Evolutionary conservation across 1,140 invertebrate genomes (phyloP), one percentile per base, ranked within the genome.

Genomic region (Melanaphis sacchari): DNA sequence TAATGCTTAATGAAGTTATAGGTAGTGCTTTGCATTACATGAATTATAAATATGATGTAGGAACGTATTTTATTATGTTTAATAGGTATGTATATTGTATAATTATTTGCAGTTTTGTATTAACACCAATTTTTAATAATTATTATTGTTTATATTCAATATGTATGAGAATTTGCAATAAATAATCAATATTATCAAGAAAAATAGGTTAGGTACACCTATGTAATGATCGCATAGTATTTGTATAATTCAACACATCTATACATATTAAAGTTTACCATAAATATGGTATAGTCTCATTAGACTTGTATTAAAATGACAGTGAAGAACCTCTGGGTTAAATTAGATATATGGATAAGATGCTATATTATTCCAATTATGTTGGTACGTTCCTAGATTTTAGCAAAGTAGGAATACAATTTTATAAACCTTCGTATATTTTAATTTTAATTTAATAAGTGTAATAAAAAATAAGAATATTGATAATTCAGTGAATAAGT

Each of bases 311-410:
- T 43, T 91, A 36, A 81, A 43, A 76, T 31, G 59, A 91, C 26
- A 91, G 41, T 22, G 40, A 91, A 43, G 90, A 81, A 41, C 5
- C 59, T 91, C 90, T 22, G 90, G 40, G 90, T 81, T 26, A 43
- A 9, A 43, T 43, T 43, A 43, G 9, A 54, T 7, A n/a, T n/a
- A n/a, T n/a, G 52, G 22, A 54, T 54, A n/a, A 26, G 40, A 15
- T 88, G 40, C 22, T 7, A 24, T 43, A 43, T 91, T 66, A 66
- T 91, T 41, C 41, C 21, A 81, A 91, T 91, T 91, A 15, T 66
- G 11, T n/a, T n/a, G n/a, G n/a, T 66, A 91, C 90, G 31, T 91
- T 24, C 59, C 24, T 43, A 5, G 15, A 22, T 40, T 76, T 40
- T 36, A 38, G 9, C 8, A 22, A 41, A 40, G 52, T 36, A 24